These are phyloP conservation scores for Seira musarum DNA, from an alignment of 2,888 invertebrate species.

Conservation along the genomic window DNA sequence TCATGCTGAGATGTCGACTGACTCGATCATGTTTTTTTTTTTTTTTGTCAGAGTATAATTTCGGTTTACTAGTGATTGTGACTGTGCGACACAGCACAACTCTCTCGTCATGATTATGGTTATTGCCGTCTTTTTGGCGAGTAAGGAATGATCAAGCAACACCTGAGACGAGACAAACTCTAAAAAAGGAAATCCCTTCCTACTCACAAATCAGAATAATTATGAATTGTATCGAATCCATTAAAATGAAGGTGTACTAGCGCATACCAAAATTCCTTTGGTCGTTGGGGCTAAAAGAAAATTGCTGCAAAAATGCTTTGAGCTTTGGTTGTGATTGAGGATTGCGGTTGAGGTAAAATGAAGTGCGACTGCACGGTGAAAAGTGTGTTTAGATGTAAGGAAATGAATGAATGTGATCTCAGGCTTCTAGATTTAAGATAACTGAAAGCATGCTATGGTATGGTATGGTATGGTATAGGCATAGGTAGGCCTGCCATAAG, in stretches of 20 bases:
- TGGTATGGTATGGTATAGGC: no score
- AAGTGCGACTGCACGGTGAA: neutral
- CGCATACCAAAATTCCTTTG: neutral
- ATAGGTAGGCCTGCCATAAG: neutral
- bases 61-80: no score
- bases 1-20: constrained; percentile 16
- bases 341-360: neutral
- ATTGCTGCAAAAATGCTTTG: neutral
- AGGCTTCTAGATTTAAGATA: no score
- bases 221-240: constrained; percentile 2
- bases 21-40: neutral
- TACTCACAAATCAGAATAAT: neutral
- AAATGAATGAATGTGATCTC: constrained; percentile 3
- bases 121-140: constrained; percentile 9
- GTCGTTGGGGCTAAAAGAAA: no score
- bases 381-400: neutral
- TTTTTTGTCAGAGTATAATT: neutral
- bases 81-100: no score
- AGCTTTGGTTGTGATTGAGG: neutral
- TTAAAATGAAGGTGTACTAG: neutral
- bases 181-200: constrained; percentile 52
- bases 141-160: neutral
- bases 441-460: no score
- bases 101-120: no score
- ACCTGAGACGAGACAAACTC: constrained; percentile 43